Evolutionary conservation across 92 coral and sea anemone genomes (phyloP).

Genomic region (Diadumene lineata): DNA sequence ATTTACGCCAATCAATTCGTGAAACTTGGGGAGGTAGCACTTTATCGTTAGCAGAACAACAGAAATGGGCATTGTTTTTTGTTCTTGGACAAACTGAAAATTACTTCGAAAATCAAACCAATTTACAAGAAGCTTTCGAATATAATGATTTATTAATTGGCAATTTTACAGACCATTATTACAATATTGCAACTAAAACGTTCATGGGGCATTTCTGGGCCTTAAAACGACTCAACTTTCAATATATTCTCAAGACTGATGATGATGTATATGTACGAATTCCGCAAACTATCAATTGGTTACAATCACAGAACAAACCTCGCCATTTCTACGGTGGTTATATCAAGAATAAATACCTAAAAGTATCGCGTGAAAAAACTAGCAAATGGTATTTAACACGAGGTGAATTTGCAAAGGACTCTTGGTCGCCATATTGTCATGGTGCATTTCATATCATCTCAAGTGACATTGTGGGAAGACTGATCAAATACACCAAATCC

Average conservation of each 20-base stretch:
- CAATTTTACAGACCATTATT: slow-evolving; percentile 21
- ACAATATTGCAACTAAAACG: background rate
- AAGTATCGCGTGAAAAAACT: background rate
- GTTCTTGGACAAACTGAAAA: slow-evolving; percentile 1
- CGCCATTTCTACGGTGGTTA: slow-evolving; percentile 11
- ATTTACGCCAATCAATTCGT: background rate
- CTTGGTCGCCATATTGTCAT: slow-evolving; percentile 6
- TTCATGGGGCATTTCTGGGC: slow-evolving; percentile 31
- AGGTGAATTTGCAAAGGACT: background rate
- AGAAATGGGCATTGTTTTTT: slow-evolving; percentile 6
- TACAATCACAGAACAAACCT: background rate
- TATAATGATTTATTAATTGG: slow-evolving; percentile 24
- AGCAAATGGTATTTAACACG: slow-evolving; percentile 17
- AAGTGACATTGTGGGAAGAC: slow-evolving; percentile 2
- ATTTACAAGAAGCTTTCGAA: slow-evolving; percentile 16
- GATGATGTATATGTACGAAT: slow-evolving; percentile 19
- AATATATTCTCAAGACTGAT: slow-evolving; percentile 11
- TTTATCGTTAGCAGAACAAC: background rate
- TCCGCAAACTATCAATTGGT: slow-evolving; percentile 14
- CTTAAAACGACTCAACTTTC: background rate
- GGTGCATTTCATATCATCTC: slow-evolving; percentile 27
- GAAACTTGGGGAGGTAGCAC: background rate
- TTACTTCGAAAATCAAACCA: background rate
- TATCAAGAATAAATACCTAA: background rate
- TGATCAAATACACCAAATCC: background rate